Evolutionary conservation across 2,113 vertebrate species (phyloP).

Genomic region (Entelurus aequoreus): DNA sequence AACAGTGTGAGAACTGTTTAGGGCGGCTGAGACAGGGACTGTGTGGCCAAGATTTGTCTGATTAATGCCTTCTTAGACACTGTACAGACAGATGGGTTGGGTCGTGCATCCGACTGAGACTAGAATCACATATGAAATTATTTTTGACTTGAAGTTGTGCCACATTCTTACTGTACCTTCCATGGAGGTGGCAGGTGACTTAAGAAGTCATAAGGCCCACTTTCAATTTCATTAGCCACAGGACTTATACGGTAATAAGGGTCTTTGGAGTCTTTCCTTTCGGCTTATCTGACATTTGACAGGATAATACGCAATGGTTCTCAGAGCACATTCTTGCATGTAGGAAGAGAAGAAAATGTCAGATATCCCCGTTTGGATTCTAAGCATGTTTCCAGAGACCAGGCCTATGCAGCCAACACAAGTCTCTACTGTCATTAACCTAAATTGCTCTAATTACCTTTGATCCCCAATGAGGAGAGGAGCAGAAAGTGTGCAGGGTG

Average conservation of each 20-base stretch:
- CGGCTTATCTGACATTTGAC: constrained; percentile 19
- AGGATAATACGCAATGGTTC: constrained; percentile 25
- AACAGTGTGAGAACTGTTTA: constrained; percentile 51
- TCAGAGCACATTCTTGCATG: constrained; percentile 33
- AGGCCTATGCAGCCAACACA: constrained; percentile 38
- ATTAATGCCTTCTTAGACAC: constrained; percentile 40
- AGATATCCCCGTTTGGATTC: constrained; percentile 53
- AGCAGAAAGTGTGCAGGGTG: constrained; percentile 8
- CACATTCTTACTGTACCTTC: constrained; percentile 5
- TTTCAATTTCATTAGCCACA: neutral
- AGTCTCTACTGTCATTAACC: constrained; percentile 68
- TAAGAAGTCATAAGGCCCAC: constrained; percentile 6
- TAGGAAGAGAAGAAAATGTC: constrained; percentile 37
- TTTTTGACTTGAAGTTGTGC: constrained; percentile 2
- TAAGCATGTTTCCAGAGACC: constrained; percentile 46
- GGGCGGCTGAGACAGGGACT: constrained; percentile 19
- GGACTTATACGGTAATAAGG: constrained; percentile 18
- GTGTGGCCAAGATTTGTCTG: constrained; percentile 44
- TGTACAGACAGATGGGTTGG: constrained; percentile 39
- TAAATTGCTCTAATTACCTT: constrained; percentile 62
- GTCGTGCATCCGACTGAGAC: constrained; percentile 10
- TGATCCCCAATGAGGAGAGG: constrained; percentile 51
- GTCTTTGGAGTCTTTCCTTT: constrained; percentile 5
- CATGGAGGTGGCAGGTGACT: constrained; percentile 9
- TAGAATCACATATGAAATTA: constrained; percentile 7